Evolutionary conservation across 2,113 vertebrate genomes (phyloP).

Genomic region (Corythornis cristatus): DNA sequence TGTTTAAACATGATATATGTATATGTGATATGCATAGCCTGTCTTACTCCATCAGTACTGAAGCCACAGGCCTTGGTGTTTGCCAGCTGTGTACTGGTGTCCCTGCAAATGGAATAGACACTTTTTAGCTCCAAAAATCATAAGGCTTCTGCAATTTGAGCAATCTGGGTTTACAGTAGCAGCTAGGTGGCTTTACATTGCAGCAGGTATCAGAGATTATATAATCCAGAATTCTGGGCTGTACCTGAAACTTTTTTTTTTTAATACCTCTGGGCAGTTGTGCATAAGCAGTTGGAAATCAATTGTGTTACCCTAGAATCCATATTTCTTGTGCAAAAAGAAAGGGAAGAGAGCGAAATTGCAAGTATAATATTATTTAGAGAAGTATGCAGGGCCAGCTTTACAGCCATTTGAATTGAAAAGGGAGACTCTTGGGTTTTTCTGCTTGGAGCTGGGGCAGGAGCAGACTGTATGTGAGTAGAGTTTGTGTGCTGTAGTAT

Average conservation of each 20-base stretch:
- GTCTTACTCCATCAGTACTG: not conserved
- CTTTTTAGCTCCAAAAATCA: constrained; percentile 28
- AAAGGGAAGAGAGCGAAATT: not conserved
- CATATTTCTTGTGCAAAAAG: not conserved
- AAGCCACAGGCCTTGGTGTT: not conserved
- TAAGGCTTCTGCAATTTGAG: not conserved
- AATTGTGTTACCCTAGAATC: not conserved
- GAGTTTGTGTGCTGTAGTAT: not conserved
- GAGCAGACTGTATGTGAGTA: not conserved
- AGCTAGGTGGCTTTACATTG: not conserved
- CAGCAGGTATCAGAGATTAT: not conserved
- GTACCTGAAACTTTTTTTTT: not conserved
- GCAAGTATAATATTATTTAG: not conserved
- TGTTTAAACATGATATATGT: constrained; percentile 57
- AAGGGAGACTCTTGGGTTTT: not conserved
- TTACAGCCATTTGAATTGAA: not conserved
- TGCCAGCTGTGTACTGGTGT: constrained; percentile 36
- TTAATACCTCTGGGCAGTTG: not conserved
- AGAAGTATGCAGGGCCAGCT: not conserved
- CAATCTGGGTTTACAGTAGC: not conserved
- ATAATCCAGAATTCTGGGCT: not conserved
- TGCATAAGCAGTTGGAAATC: not conserved
- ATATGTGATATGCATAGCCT: not conserved
- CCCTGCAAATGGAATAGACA: not conserved
- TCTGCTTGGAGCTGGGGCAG: not conserved